phyloP scores from a whole-genome alignment of 2,797 vertebrate genomes.

The Malurus splendens region DNA sequence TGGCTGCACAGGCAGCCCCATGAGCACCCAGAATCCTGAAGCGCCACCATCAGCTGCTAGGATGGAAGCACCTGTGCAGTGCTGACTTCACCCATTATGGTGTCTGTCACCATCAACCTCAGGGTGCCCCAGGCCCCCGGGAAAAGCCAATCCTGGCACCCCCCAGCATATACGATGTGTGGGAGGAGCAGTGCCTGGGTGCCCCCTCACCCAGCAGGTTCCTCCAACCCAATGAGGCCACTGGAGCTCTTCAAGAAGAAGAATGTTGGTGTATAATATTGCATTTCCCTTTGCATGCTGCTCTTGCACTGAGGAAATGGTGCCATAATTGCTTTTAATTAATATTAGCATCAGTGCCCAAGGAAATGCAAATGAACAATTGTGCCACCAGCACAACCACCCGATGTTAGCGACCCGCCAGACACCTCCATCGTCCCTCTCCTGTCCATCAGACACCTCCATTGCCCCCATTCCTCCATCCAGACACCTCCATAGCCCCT shows the following conservation, averaged over 20 bases:
- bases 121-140: neutral
- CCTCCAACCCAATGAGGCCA: conserved; percentile 3
- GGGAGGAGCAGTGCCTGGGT: neutral
- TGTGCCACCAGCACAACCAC: neutral
- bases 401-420: neutral
- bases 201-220: conserved; percentile 4
- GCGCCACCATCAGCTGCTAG: neutral
- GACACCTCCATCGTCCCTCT: neutral
- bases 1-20: neutral
- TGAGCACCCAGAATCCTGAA: neutral
- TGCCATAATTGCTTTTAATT: conserved; percentile 68
- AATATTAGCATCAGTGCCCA: conserved; percentile 55
- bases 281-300: conserved; percentile 34
- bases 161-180: neutral
- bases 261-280: neutral
- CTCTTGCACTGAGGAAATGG: conserved; percentile 39
- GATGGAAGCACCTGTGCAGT: neutral
- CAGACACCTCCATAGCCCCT: neutral
- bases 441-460: neutral
- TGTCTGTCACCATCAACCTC: neutral
- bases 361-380: conserved; percentile 30
- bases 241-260: neutral
- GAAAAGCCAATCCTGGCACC: neutral
- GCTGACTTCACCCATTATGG: fast-evolving
- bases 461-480: neutral